Percentiles rank a stretch among this genome's conserved stretches.
These are phyloP conservation scores for Plebejus anna DNA, from an alignment of 2,888 invertebrate species.

Conservation along the genomic window DNA sequence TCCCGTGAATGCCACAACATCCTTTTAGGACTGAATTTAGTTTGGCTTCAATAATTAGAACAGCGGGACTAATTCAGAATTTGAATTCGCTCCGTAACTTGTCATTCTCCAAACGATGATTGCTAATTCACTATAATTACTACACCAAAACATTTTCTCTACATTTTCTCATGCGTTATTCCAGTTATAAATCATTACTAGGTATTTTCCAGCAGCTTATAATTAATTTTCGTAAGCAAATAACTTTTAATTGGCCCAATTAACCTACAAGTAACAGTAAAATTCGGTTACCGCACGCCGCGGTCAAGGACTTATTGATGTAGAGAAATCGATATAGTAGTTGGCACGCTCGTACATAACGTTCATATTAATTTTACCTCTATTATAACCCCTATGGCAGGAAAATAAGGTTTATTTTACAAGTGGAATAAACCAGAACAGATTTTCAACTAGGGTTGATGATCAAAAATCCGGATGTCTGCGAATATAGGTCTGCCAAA, in stretches of 20 bases:
- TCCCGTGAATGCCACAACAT: not conserved
- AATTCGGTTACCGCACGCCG: not conserved
- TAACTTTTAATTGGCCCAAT: conserved; percentile 17
- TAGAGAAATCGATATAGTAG: not conserved
- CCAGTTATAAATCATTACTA: not conserved
- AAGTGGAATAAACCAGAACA: not conserved
- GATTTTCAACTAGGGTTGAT: not conserved
- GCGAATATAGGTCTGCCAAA: conserved; percentile 10
- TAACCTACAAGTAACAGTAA: not conserved
- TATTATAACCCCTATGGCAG: not conserved
- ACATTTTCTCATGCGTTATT: not conserved
- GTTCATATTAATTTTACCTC: not conserved
- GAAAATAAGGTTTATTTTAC: not conserved
- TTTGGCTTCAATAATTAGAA: not conserved
- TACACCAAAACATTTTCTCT: not conserved
- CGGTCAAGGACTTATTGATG: conserved; percentile 15
- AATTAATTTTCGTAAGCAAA: not conserved
- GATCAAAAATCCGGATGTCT: conserved; percentile 5
- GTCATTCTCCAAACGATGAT: not conserved
- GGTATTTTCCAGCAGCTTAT: not conserved
- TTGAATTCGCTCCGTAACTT: not conserved
- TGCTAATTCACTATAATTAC: too few relatives aligned
- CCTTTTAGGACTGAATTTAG: not conserved
- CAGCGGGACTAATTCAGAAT: not conserved
- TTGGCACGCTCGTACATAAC: conserved; percentile 7